These are phyloP conservation scores for Antigone vipio DNA, from an alignment of 2,113 vertebrate genomes.

Conservation along the genomic window DNA sequence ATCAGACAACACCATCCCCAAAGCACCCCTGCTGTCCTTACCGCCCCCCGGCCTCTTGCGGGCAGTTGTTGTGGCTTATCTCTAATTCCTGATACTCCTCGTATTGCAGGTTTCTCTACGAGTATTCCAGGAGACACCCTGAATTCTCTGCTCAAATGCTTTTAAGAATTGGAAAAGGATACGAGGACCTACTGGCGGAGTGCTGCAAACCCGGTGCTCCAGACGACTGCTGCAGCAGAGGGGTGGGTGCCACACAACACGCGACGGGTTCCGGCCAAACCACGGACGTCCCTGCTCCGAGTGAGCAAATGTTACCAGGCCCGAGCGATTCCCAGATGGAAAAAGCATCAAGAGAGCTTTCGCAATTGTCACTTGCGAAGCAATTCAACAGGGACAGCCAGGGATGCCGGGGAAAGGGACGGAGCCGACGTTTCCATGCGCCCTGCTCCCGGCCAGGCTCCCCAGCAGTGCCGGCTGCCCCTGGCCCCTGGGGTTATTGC, in stretches of 20 bases:
- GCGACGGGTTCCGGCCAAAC: not conserved
- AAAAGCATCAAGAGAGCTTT: not conserved
- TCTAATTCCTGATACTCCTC: not conserved
- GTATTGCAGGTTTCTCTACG: slow-evolving; percentile 51
- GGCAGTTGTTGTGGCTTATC: not conserved
- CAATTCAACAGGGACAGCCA: not conserved
- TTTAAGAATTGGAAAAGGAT: slow-evolving; percentile 35
- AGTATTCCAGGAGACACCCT: slow-evolving; percentile 66
- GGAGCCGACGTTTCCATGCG: not conserved
- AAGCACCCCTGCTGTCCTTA: too few relatives aligned
- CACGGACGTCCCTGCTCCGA: not conserved
- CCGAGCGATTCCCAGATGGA: accelerated
- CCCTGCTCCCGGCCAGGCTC: not conserved
- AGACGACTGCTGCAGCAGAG: slow-evolving; percentile 16
- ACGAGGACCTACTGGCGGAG: slow-evolving; percentile 43
- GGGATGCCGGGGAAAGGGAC: not conserved
- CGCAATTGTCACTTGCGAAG: accelerated
- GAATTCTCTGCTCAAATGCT: slow-evolving; percentile 48
- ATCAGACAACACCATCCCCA: not conserved
- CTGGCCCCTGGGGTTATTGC: accelerated
- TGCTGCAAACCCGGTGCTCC: slow-evolving; percentile 56
- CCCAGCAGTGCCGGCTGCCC: accelerated
- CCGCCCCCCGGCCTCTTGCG: accelerated
- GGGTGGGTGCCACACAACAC: not conserved
- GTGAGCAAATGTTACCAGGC: too few relatives aligned